Evolutionary conservation across 2,113 vertebrate genomes (phyloP), one percentile per base, ranked within the genome.

Genomic region (Podocnemis expansa): DNA sequence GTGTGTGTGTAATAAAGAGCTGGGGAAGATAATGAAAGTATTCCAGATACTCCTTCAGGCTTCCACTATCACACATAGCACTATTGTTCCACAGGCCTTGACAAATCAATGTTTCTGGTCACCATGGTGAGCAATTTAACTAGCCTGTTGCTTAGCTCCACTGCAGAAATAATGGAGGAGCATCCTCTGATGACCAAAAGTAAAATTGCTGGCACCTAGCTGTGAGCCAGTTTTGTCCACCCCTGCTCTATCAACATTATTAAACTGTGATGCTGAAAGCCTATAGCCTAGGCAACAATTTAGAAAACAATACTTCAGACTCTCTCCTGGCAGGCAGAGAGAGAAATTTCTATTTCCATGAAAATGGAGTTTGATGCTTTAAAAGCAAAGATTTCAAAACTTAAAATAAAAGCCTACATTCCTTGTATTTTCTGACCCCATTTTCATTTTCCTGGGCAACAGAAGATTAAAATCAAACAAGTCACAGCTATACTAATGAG

Each of bases 311-410:
- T 9, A 70, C 63, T 63, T 87, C 83, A 24, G 79, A 38, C n/a
- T 70, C 82, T 82, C 54, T 94, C 75, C 82, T n/a, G 70, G 90
- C 85, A 91, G 89, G 52, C 89, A 95, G 0, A 89, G 78, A 90
- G 52, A 89, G 29, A 70, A 85, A 94, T 43, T 93, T 89, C 49
- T 70, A 88, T 95, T 97, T 85, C 95, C 88, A 93, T 85, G 92
- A 94, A 92, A 96, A 96, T 92, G 27, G 47, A 95, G 78, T 85
- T 41, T 63, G 91, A 70, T 92, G 85, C 92, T 70, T 91, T n/a
- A 93, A 60, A 88, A 82, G 80, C 43, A 60, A 49, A 78, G 47
- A 80, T 73, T 93, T 76, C 84, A 79, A 38, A 81, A 93, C 51
- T 85, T 85, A 63, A 95, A 80, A 89, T 14, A 75, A 82, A 91